These are phyloP conservation scores for Semicossyphus pulcher DNA, from an alignment of 2,113 vertebrate species.

Conservation along the genomic window DNA sequence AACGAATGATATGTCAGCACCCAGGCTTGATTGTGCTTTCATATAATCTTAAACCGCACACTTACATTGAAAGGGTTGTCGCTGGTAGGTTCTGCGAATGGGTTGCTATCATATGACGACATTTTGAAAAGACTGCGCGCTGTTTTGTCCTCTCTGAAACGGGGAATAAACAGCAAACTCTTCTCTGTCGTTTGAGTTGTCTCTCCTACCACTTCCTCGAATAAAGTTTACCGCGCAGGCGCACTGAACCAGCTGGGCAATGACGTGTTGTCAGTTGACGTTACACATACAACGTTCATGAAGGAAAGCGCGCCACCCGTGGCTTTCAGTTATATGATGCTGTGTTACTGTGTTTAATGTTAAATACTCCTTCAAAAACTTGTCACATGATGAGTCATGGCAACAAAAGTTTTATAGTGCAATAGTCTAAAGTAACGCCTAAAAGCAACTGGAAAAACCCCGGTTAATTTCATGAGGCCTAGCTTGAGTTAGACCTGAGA, in stretches of 20 bases:
- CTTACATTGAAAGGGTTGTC: conserved; percentile 93
- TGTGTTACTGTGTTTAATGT: too few relatives aligned
- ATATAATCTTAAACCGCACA: background rate
- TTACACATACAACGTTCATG: background rate
- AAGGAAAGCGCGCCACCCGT: conserved; percentile 19
- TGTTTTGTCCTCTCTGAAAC: conserved; percentile 21
- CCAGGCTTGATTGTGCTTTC: background rate
- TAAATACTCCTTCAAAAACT: background rate
- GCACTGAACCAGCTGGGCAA: conserved; percentile 13
- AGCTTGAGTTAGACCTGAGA: too few relatives aligned
- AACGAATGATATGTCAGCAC: conserved; percentile 42
- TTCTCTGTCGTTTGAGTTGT: conserved; percentile 6
- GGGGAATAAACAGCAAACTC: conserved; percentile 49
- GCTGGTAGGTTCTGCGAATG: conserved; percentile 87
- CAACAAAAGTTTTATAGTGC: too few relatives aligned
- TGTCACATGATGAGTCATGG: too few relatives aligned
- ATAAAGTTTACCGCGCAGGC: conserved; percentile 57
- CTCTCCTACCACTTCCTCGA: conserved; percentile 74
- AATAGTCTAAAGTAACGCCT: too few relatives aligned
- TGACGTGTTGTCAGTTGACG: conserved; percentile 1
- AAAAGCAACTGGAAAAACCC: too few relatives aligned
- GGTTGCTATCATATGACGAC: conserved; percentile 89
- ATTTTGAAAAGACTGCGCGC: conserved; percentile 72
- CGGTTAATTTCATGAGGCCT: too few relatives aligned
- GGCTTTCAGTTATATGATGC: background rate